Evolutionary conservation across 2,888 invertebrate genomes (phyloP).

Genomic region (Drosophila robusta): DNA sequence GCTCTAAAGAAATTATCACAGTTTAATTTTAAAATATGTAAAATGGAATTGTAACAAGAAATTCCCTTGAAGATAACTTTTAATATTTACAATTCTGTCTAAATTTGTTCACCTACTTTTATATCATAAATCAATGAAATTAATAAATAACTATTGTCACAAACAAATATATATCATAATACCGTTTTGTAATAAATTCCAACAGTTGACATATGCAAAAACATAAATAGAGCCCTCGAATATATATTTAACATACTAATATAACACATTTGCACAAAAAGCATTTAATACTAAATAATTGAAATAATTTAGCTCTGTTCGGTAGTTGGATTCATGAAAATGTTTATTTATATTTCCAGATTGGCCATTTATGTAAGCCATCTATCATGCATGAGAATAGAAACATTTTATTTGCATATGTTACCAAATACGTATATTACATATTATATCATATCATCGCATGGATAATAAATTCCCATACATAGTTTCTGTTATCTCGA

Average conservation of each 20-base stretch:
- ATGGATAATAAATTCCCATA: constrained; percentile 13
- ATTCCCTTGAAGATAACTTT: not conserved
- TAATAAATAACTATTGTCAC: too few relatives aligned
- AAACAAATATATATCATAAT: too few relatives aligned
- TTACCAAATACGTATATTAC: constrained; percentile 12
- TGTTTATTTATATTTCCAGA: constrained; percentile 1
- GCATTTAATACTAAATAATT: not conserved
- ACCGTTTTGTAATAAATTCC: too few relatives aligned
- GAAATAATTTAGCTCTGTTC: too few relatives aligned
- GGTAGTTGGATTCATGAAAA: not conserved
- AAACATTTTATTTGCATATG: constrained; percentile 47
- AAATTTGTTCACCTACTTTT: not conserved
- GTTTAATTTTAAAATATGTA: not conserved
- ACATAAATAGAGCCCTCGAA: too few relatives aligned
- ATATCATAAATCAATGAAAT: too few relatives aligned
- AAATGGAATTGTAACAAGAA: not conserved
- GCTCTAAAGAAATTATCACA: not conserved
- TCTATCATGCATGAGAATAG: constrained; percentile 55
- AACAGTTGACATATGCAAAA: too few relatives aligned
- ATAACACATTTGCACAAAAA: not conserved
- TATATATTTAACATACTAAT: too few relatives aligned
- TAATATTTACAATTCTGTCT: not conserved
- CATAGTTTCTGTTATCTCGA: constrained; percentile 15
- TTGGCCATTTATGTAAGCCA: constrained; percentile 25
- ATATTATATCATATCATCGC: not conserved